phyloP scores from a whole-genome alignment of 2,113 vertebrate species.

The Nansenia antarctica region DNA sequence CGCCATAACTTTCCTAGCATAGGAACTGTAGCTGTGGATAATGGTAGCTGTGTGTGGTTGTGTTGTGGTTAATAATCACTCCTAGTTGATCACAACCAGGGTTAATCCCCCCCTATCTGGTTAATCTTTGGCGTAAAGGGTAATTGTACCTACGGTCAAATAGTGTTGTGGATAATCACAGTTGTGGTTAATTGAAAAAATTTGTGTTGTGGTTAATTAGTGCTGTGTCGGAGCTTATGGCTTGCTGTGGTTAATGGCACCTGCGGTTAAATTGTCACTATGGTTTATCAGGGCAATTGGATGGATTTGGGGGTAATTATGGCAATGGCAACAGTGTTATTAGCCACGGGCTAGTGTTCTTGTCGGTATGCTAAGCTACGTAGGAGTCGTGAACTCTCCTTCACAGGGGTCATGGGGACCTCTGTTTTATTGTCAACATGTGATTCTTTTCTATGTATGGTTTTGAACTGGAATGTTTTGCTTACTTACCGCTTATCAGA shows the following conservation, averaged over 20 bases:
- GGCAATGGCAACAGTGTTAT: conserved; percentile 16
- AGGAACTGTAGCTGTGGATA: neutral
- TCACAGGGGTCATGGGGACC: conserved; percentile 52
- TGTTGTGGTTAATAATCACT: conserved; percentile 46
- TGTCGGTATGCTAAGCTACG: conserved; percentile 9
- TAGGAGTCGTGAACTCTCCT: conserved; percentile 50
- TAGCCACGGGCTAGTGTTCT: conserved; percentile 4
- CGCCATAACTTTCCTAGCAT: too few species aligned
- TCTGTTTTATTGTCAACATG: conserved; percentile 65
- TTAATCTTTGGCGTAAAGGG: conserved; percentile 54
- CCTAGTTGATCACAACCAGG: conserved; percentile 51
- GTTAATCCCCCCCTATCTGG: conserved; percentile 36
- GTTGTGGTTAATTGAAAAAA: conserved; percentile 69
- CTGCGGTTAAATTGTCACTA: conserved; percentile 66
- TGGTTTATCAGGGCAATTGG: conserved; percentile 35
- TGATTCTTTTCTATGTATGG: conserved; percentile 47
- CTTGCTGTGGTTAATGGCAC: conserved; percentile 62
- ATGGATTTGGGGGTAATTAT: conserved; percentile 11
- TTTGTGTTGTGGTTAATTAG: conserved; percentile 68
- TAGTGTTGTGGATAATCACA: conserved; percentile 71
- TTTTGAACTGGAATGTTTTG: conserved; percentile 64
- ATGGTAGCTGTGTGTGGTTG: too few species aligned
- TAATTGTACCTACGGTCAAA: conserved; percentile 64
- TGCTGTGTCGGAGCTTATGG: conserved; percentile 42
- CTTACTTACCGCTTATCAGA: conserved; percentile 67